Percentiles rank a stretch among this genome's conserved stretches.
Conservation (phyloP, 2,113 vertebrate genomes). For the Hiodon tergisus region DNA sequence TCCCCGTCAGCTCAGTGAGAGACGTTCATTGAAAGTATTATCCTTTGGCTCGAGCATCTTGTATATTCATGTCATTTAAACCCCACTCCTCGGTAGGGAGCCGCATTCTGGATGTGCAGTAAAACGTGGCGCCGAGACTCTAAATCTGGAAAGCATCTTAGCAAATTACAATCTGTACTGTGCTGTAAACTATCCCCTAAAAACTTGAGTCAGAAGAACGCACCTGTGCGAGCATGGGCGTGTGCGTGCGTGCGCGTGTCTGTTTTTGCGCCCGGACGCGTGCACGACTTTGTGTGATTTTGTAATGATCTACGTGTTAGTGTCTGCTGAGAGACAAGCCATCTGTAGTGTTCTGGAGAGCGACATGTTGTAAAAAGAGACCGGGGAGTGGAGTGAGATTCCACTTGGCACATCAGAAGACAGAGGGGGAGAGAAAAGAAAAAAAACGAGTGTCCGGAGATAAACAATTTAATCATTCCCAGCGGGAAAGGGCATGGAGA, state of each 20-base stretch:
- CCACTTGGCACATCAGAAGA: constrained; percentile 76
- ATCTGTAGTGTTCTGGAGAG: constrained; percentile 72
- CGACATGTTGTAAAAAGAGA: constrained; percentile 70
- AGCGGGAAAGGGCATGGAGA: constrained; percentile 66
- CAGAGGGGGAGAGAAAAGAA: constrained; percentile 66
- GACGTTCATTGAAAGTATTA: constrained; percentile 12
- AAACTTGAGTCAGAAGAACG: constrained; percentile 33
- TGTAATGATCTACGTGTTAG: constrained; percentile 71
- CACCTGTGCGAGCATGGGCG: constrained; percentile 42
- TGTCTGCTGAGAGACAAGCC: constrained; percentile 73
- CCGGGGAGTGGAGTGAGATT: constrained; percentile 70
- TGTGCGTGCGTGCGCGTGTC: constrained; percentile 56
- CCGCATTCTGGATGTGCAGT: background rate
- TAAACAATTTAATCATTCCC: constrained; percentile 77
- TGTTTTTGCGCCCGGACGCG: constrained; percentile 61
- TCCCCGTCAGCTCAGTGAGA: constrained; percentile 19
- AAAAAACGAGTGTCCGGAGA: constrained; percentile 70
- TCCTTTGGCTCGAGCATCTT: constrained; percentile 17
- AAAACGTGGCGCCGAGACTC: background rate
- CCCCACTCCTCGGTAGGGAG: background rate
- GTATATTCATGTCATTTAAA: background rate
- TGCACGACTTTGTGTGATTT: constrained; percentile 59
- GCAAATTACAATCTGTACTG: too few species aligned
- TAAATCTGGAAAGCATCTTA: background rate
- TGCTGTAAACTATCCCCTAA: background rate